A percentile compares a stretch with the other conserved stretches of the same genome.
phyloP scores from a whole-genome alignment of 2,113 vertebrate species.

The Labeo rohita region DNA sequence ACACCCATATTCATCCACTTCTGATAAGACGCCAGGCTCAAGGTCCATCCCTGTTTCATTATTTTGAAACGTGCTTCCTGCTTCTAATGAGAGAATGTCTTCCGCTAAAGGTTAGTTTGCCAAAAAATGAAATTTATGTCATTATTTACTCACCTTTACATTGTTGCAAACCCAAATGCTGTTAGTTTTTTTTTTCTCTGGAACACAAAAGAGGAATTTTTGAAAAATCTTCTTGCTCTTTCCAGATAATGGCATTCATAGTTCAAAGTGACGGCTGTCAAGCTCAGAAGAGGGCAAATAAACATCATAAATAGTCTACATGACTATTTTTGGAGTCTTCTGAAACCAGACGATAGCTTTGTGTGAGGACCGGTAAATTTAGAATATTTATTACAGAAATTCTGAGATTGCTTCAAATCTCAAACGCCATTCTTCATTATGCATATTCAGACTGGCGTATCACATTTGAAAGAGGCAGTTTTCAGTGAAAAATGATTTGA shows the following conservation, averaged over 20 bases:
- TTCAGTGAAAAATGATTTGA: no score
- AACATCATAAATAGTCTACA: not conserved
- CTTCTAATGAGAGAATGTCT: conserved; percentile 67
- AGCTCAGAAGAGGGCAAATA: not conserved
- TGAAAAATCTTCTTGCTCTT: not conserved
- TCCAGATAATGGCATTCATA: not conserved
- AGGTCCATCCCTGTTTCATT: conserved; percentile 42
- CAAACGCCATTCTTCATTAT: not conserved
- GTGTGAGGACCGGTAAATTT: not conserved
- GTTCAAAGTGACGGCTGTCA: not conserved
- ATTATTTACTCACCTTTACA: conserved; percentile 1
- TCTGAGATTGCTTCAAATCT: not conserved
- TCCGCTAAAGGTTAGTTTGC: not conserved
- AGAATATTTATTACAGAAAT: not conserved
- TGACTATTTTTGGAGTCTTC: not conserved
- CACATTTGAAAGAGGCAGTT: not conserved
- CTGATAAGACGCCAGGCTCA: conserved; percentile 5
- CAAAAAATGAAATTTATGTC: not conserved
- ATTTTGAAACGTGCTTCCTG: conserved; percentile 18
- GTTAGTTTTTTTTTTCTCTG: not conserved
- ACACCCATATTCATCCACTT: conserved; percentile 60
- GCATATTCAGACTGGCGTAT: not conserved
- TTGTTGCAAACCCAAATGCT: not conserved
- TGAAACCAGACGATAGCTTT: not conserved
- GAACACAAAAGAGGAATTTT: not conserved